phyloP scores from a whole-genome alignment of 2,888 invertebrate genomes.

The Euplexia lucipara region DNA sequence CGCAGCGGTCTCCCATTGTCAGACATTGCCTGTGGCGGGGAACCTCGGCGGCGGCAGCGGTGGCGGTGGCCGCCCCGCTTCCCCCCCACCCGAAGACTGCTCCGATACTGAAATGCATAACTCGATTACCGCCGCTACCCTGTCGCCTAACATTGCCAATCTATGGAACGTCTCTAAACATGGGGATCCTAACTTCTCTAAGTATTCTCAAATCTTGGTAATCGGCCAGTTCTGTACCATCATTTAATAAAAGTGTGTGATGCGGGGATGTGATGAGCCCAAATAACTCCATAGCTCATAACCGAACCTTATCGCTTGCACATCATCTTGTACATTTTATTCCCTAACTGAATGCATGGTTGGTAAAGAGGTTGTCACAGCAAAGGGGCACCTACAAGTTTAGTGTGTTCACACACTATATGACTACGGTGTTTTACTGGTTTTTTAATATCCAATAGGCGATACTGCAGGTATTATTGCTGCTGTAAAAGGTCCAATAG shows the following conservation, averaged over 20 bases:
- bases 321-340: no score
- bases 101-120: conserved; percentile 94
- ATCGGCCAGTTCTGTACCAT: conserved; percentile 1
- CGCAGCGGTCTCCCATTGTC: conserved; percentile 93
- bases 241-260: neutral
- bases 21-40: conserved; percentile 94
- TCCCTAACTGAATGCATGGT: no score
- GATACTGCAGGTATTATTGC: no score
- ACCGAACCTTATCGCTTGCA: no score
- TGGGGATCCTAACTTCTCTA: conserved; percentile 1
- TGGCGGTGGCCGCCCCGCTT: conserved; percentile 94
- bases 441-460: no score
- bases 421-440: no score
- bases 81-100: conserved; percentile 95
- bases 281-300: neutral
- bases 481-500: no score
- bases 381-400: no score
- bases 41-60: conserved; percentile 95
- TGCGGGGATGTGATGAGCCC: neutral
- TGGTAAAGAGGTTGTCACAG: no score
- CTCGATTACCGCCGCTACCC: conserved; percentile 30
- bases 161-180: conserved; percentile 5
- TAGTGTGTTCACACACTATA: no score
- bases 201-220: conserved; percentile 22
- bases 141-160: neutral